Conservation (phyloP, 2,113 vertebrate genomes). For the Rafetus swinhoei region DNA sequence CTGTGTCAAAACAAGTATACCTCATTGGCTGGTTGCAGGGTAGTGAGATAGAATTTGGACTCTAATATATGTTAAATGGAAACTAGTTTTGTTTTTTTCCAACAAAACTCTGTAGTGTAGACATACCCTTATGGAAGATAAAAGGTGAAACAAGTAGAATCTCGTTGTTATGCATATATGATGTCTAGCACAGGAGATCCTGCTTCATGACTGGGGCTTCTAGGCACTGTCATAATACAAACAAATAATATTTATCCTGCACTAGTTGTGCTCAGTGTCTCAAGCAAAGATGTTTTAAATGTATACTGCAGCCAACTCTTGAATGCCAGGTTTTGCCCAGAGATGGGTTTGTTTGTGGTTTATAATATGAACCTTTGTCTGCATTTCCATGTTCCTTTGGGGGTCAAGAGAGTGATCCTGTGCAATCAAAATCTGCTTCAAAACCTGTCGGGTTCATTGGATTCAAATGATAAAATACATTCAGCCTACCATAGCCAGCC, state of each 20-base stretch:
- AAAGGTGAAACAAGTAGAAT: background rate
- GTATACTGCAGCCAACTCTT: background rate
- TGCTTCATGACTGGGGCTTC: background rate
- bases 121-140: background rate
- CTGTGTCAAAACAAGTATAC: background rate
- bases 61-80: background rate
- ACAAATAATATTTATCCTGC: background rate
- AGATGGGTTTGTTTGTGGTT: background rate
- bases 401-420: background rate
- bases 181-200: background rate
- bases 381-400: background rate
- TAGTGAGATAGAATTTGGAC: background rate
- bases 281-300: background rate
- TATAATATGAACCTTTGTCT: background rate
- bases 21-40: background rate
- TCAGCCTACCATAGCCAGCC: background rate
- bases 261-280: background rate
- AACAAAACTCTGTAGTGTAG: no score
- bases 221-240: background rate
- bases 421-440: background rate
- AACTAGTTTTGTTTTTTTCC: background rate
- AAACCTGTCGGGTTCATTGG: background rate
- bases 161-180: background rate
- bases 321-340: background rate
- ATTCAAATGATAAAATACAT: background rate